A percentile compares a stretch with the other conserved stretches of the same genome.
Evolutionary conservation across 2,797 vertebrate genomes (phyloP).

Genomic region (Dicrostonyx torquatus): DNA sequence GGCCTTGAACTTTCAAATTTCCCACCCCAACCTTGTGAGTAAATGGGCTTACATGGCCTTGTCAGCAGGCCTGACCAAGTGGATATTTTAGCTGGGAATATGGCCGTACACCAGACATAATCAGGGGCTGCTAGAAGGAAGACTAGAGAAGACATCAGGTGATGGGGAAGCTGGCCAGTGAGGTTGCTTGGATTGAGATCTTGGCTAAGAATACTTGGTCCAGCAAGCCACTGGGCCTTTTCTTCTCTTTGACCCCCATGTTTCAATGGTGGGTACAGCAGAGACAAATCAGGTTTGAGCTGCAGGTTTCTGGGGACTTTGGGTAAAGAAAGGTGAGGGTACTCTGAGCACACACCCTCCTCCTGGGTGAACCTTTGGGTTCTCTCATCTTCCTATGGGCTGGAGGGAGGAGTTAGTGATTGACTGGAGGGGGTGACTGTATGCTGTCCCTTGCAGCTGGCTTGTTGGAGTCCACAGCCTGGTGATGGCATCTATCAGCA

Average conservation of each 20-base stretch:
- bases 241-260: not conserved
- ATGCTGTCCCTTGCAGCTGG: not conserved
- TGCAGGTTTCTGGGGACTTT: not conserved
- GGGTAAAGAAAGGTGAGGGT: not conserved
- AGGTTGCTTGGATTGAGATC: not conserved
- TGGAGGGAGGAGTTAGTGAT: accelerated
- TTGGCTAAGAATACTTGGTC: not conserved
- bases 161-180: not conserved
- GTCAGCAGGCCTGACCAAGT: not conserved
- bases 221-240: not conserved
- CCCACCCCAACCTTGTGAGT: not conserved
- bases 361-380: not conserved
- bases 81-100: not conserved
- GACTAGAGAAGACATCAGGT: not conserved
- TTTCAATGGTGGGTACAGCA: not conserved
- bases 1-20: not conserved
- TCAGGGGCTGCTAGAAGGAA: not conserved
- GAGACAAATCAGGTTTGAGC: not conserved
- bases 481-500: too few species aligned
- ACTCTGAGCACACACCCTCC: not conserved
- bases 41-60: not conserved
- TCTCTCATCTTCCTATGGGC: not conserved
- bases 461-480: not conserved
- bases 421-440: not conserved
- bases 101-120: not conserved